phyloP scores from a whole-genome alignment of 2,888 invertebrate genomes.

The Melipona bicolor region DNA sequence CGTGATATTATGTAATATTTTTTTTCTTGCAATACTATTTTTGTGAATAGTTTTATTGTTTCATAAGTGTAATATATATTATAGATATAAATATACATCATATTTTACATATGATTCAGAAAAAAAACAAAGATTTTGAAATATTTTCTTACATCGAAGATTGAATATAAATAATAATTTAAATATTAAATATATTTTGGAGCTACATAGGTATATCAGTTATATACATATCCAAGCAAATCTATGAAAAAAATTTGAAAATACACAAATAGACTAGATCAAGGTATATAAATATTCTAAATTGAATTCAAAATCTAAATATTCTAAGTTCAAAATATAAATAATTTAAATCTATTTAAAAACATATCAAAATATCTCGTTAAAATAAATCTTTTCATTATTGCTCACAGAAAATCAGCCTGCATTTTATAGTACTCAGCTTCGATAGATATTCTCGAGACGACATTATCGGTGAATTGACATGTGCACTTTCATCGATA shows the following conservation, averaged over 20 bases:
- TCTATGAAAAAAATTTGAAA: too few relatives aligned
- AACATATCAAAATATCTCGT: background rate
- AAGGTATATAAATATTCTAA: background rate
- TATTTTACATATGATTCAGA: background rate
- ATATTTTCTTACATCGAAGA: background rate
- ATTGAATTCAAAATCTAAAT: background rate
- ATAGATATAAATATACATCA: too few relatives aligned
- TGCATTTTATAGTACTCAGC: conserved; percentile 97
- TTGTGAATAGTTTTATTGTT: background rate
- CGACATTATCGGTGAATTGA: conserved; percentile 98
- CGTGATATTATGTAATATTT: background rate
- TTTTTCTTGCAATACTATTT: background rate
- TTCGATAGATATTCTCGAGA: conserved; percentile 96
- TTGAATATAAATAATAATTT: background rate
- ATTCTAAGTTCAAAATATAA: background rate
- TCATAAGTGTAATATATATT: background rate
- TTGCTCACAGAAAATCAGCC: conserved; percentile 89
- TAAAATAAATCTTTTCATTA: background rate
- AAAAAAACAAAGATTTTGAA: background rate
- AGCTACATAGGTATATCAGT: too few relatives aligned
- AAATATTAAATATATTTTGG: too few relatives aligned
- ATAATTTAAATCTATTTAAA: background rate
- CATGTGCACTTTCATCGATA: conserved; percentile 90
- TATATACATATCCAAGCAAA: too few relatives aligned
- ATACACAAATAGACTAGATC: background rate